phyloP scores from a whole-genome alignment of 92 coral and sea anemone species.

The Porites evermanni region DNA sequence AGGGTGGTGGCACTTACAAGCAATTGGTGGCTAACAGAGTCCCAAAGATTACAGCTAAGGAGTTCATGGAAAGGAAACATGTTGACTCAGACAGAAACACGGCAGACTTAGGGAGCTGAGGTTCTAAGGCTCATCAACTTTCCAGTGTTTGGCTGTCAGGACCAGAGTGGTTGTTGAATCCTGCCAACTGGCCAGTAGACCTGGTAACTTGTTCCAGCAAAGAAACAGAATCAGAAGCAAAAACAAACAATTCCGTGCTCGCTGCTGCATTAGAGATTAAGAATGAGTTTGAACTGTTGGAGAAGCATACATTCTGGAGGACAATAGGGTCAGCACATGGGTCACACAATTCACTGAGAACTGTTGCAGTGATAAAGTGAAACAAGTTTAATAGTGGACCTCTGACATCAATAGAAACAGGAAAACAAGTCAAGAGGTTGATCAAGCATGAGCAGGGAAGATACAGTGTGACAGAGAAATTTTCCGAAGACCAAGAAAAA shows the following conservation, averaged over 20 bases:
- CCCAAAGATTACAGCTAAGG: conserved; percentile 23
- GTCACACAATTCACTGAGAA: conserved; percentile 35
- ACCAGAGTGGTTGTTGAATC: conserved; percentile 46
- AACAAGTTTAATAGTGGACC: conserved; percentile 27
- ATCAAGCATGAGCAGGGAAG: conserved; percentile 14
- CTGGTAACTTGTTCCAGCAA: conserved; percentile 15
- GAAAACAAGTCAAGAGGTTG: conserved; percentile 24
- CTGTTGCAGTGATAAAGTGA: conserved; percentile 7
- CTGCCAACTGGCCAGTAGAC: conserved; percentile 49
- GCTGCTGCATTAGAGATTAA: conserved; percentile 37
- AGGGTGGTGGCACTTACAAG: conserved; percentile 22
- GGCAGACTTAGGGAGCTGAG: conserved; percentile 43
- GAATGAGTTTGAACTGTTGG: conserved; percentile 34
- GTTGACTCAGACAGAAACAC: conserved; percentile 45
- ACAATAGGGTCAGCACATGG: conserved; percentile 44
- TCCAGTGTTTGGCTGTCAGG: conserved; percentile 42
- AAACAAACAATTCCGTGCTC: conserved; percentile 14
- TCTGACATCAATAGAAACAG: conserved; percentile 43
- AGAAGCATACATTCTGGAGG: conserved; percentile 49
- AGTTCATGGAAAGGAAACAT: conserved; percentile 39
- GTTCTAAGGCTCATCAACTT: conserved; percentile 19
- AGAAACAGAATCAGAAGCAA: conserved; percentile 50
- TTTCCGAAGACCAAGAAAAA: conserved; percentile 12
- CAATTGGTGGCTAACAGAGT: conserved; percentile 47
- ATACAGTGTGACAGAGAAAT: conserved; percentile 30